Base-by-base conservation (phyloP, 2,888 invertebrate species). In the Thera britannica region DNA sequence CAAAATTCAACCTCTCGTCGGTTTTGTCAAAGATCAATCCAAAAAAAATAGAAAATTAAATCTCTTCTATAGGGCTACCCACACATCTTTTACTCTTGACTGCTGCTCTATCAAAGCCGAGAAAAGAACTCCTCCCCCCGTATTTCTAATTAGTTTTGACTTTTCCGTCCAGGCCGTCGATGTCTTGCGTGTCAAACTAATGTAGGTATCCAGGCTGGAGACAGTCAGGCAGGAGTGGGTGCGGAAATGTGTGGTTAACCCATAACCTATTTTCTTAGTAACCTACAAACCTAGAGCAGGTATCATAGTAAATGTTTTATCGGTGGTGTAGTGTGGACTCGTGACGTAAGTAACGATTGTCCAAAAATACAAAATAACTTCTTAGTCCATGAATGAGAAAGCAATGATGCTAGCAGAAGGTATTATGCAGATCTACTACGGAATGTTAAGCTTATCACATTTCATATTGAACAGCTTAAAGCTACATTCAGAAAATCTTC, bases 401-500 rank as follows among this genome's bases (percentile, higher is more conserved):
- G 7, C 2, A 51, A 51, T 51, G 6, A 51, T 23, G 34, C 34
- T 3, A 56, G 38, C 56, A 12, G 56, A 38, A 36, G 44, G 46
- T 51, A 11, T 44, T 51, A 57, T 51, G 67, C 61, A 54, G 44
- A 52, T 55, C 55, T 38, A 58, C 51, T 62, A 44, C 12, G 58
- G 64, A 68, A 68, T 59, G 60, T 49, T 12, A 52, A 54, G 57
- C 65, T 49, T 41, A 48, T 49, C 3, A 34, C 48, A 23, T 58
- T 71, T 83, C 83, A 95, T 75, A 95, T 87, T 64, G 96, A 96
- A 85, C 96, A 96, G 79, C 95, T 96, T 56, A 98, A 95, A 46
- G 98, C 97, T 77, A 98, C 95, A 71, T 95, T 95, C 58, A 99
- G 93, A 82, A 98, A 99, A 83, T 99, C 98, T 93, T 99, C 99